phyloP scores from a whole-genome alignment of 1,140 invertebrate species.

The Globodera ellingtonae region DNA sequence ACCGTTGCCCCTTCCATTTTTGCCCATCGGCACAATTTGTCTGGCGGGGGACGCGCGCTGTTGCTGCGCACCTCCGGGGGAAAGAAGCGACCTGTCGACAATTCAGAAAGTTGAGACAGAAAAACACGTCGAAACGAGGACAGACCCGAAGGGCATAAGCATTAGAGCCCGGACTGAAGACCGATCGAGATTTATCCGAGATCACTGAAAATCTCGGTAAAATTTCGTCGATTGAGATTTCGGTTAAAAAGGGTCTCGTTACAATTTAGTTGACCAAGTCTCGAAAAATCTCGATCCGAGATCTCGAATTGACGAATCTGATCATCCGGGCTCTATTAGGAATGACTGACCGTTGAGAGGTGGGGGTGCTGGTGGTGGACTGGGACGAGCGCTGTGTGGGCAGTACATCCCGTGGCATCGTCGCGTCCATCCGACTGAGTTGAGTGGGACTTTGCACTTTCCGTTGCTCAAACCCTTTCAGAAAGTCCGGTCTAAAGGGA shows the following conservation, averaged over 20 bases:
- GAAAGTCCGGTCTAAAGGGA: background rate
- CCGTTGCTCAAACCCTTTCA: background rate
- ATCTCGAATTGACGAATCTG: too few relatives aligned
- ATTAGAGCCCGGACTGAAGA: too few relatives aligned
- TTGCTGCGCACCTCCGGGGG: background rate
- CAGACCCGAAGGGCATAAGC: background rate
- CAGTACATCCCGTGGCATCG: background rate
- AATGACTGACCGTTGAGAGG: slow-evolving; percentile 9
- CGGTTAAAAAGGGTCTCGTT: too few relatives aligned
- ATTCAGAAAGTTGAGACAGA: background rate
- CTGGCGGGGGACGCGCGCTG: slow-evolving; percentile 22
- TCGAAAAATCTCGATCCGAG: too few relatives aligned
- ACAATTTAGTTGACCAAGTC: too few relatives aligned
- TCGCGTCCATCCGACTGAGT: background rate
- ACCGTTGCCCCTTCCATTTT: slow-evolving; percentile 8
- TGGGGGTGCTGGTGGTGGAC: background rate
- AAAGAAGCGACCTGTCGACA: slow-evolving; percentile 7
- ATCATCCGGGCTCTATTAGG: too few relatives aligned
- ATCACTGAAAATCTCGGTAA: background rate
- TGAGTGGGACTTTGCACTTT: background rate
- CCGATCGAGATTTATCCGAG: too few relatives aligned
- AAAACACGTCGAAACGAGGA: background rate
- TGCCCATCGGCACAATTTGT: slow-evolving; percentile 6
- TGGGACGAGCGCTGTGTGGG: background rate
- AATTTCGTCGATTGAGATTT: too few relatives aligned